Percentiles rank a stretch among this genome's conserved stretches.
These are phyloP conservation scores for Ypsolopha sequella DNA, from an alignment of 2,888 invertebrate genomes.

Conservation along the genomic window DNA sequence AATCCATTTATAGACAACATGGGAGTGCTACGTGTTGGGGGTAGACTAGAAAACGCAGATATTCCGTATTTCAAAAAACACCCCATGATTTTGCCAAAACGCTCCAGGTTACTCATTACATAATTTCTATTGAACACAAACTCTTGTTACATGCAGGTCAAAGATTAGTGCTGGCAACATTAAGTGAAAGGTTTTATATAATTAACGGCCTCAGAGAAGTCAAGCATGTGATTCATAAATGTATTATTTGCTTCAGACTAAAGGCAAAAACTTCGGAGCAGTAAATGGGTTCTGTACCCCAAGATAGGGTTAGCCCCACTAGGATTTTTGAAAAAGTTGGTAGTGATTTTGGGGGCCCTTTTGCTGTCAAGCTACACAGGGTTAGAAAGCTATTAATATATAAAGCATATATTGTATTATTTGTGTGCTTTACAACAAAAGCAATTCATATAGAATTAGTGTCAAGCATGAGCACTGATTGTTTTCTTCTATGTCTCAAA, in stretches of 20 bases:
- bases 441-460: slow-evolving; percentile 8
- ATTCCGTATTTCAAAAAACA: slow-evolving; percentile 1
- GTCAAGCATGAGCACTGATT: slow-evolving; percentile 1
- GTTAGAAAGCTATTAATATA: slow-evolving; percentile 5
- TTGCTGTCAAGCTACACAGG: slow-evolving; percentile 8
- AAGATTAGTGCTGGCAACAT: slow-evolving; percentile 3
- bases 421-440: slow-evolving; percentile 11
- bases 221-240: slow-evolving; percentile 12
- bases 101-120: not conserved
- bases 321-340: slow-evolving; percentile 10
- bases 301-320: slow-evolving; percentile 6
- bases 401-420: slow-evolving; percentile 11
- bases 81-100: slow-evolving; percentile 2
- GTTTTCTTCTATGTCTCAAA: not conserved
- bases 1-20: slow-evolving; percentile 1
- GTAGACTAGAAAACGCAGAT: slow-evolving; percentile 1
- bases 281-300: slow-evolving; percentile 12
- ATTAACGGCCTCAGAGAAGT: slow-evolving; percentile 10
- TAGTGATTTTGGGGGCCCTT: slow-evolving; percentile 11
- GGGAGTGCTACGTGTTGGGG: not conserved
- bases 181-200: slow-evolving; percentile 11
- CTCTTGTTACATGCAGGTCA: slow-evolving; percentile 7
- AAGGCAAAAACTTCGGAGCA: slow-evolving; percentile 10
- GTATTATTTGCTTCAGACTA: slow-evolving; percentile 12
- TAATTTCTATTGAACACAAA: slow-evolving; percentile 5